These are phyloP conservation scores for Takifugu ocellatus DNA, from an alignment of 2,797 vertebrate genomes.

Conservation along the genomic window DNA sequence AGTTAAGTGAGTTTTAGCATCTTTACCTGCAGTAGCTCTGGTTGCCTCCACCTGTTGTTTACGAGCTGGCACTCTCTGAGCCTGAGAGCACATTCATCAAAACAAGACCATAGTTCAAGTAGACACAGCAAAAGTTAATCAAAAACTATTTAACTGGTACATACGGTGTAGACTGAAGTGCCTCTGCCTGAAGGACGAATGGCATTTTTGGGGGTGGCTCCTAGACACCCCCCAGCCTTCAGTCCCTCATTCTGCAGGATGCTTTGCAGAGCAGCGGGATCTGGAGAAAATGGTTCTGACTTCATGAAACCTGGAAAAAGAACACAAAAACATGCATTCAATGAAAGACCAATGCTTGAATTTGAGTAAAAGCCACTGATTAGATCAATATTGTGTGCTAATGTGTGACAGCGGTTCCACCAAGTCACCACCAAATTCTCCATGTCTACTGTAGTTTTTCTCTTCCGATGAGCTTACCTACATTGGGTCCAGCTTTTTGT, in stretches of 20 bases:
- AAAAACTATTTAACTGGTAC: background rate
- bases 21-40: constrained; percentile 44
- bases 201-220: constrained; percentile 47
- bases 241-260: constrained; percentile 69
- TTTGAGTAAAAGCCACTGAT: too few species aligned
- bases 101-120: background rate
- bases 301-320: constrained; percentile 34
- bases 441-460: background rate
- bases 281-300: constrained; percentile 57
- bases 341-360: background rate
- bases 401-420: too few species aligned
- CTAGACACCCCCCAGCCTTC: constrained; percentile 26
- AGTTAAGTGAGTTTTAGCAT: background rate
- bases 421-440: too few species aligned
- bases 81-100: constrained; percentile 44
- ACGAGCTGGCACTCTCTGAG: constrained; percentile 72
- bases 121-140: background rate
- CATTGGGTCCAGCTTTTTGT: constrained; percentile 31
- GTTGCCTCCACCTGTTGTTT: constrained; percentile 46
- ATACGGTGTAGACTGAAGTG: constrained; percentile 69
- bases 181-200: constrained; percentile 57
- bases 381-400: too few species aligned
- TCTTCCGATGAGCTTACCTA: constrained; percentile 46
- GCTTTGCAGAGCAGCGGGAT: constrained; percentile 53
- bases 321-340: constrained; percentile 1